phyloP scores from a whole-genome alignment of 2,113 vertebrate genomes.

The Ginglymostoma cirratum region DNA sequence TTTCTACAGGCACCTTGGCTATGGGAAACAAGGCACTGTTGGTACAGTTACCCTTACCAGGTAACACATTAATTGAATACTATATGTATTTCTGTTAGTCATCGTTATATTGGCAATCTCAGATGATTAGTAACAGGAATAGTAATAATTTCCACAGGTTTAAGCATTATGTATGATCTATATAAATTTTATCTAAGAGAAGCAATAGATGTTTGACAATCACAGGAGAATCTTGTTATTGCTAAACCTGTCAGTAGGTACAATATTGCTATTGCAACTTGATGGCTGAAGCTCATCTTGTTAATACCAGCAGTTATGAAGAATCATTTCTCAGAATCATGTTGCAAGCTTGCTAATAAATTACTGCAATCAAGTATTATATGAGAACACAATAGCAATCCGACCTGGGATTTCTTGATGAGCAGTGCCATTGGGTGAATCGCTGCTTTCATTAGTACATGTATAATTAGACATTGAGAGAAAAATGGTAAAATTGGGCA shows the following conservation, averaged over 20 bases:
- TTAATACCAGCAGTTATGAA: background rate
- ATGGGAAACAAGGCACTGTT: constrained; percentile 93
- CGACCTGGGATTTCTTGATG: background rate
- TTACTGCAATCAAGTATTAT: background rate
- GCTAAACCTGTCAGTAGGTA: background rate
- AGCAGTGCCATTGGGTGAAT: background rate
- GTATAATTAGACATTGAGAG: background rate
- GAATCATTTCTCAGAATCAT: background rate
- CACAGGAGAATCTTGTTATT: background rate
- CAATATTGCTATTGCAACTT: background rate
- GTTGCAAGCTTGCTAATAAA: background rate
- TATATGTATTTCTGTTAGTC: background rate
- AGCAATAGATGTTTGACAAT: background rate
- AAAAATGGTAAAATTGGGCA: background rate
- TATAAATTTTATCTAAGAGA: background rate
- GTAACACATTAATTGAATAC: constrained; percentile 52
- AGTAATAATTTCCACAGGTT: background rate
- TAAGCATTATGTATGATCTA: background rate
- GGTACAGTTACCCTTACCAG: constrained; percentile 96
- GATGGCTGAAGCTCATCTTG: background rate
- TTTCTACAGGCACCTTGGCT: constrained; percentile 75
- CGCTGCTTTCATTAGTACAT: background rate
- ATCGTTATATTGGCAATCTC: background rate
- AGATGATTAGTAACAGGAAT: background rate
- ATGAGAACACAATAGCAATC: background rate